A percentile compares a stretch with the other conserved stretches of the same genome.
phyloP scores from a whole-genome alignment of 2,113 vertebrate genomes.

The Pitta sordida region DNA sequence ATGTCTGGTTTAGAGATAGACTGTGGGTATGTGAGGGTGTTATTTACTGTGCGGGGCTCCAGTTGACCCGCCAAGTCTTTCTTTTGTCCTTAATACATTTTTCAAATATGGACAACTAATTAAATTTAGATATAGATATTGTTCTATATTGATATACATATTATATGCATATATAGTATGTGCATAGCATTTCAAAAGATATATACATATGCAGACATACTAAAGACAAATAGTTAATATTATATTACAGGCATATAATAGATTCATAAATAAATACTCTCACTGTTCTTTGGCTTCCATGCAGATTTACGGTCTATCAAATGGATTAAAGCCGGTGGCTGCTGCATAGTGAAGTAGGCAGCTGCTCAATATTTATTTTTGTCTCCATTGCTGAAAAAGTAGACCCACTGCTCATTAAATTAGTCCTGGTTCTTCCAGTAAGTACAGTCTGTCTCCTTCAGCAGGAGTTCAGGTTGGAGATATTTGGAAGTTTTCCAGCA shows the following conservation, averaged over 20 bases:
- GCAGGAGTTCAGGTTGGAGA: not conserved
- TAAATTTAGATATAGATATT: not conserved
- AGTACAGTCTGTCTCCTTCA: not conserved
- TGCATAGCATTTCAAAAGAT: not conserved
- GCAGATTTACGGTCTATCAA: constrained; percentile 8
- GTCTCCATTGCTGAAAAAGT: constrained; percentile 12
- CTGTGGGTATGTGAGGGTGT: not conserved
- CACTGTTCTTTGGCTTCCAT: not conserved
- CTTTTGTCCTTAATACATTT: not conserved
- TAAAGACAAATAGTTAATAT: constrained; percentile 8
- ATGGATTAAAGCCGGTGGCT: constrained; percentile 13
- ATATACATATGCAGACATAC: not conserved
- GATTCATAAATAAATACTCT: constrained; percentile 24
- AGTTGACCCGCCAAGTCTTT: not conserved
- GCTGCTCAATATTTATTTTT: constrained; percentile 62
- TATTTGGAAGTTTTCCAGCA: constrained; percentile 22
- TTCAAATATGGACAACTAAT: not conserved
- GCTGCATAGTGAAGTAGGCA: constrained; percentile 21
- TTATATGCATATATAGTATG: not conserved
- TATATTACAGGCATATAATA: not conserved
- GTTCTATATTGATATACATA: not conserved
- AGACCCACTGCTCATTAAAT: constrained; percentile 19
- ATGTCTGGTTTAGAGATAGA: not conserved
- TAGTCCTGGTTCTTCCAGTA: constrained; percentile 14
- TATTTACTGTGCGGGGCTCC: not conserved